Base-by-base conservation (phyloP, 2,888 invertebrate genomes). In the Apotomis betuletana region DNA sequence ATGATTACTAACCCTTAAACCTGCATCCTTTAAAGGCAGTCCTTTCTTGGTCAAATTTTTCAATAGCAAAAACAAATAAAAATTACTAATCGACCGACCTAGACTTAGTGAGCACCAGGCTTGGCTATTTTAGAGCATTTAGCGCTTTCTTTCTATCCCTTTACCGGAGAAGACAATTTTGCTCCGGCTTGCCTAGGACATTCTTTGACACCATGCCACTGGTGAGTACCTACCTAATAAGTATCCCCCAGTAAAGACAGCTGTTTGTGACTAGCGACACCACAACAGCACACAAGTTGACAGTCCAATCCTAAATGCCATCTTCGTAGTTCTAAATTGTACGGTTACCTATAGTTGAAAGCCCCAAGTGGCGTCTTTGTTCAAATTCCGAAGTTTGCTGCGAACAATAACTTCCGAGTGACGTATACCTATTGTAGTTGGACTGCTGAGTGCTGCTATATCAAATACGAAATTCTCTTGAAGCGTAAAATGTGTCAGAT, bases 321-420 rank as follows among this genome's bases (percentile, higher is more conserved):
- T 63, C 62, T 27, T 62, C 52, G 36, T 41, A 64, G 64, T 64
- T 54, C 54, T 41, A 52, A 64, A 54, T 54, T 51, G 54, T 54
- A 44, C 12, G 44, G 64, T 54, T 54, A n/a, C n/a, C n/a, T n/a
- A 13, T 15, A 63, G 63, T 55, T 57, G 55, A 64, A 64, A 64
- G 64, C 55, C 55, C 64, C 65, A 65, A 65, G 65, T 65, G 65
- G 65, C 55, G 64, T 65, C 65, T 65, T 65, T 65, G 65, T 65
- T 55, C 44, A 44, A 46, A 46, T 27, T 55, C 44, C 65, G 27
- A 65, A 65, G 65, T 65, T 65, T 54, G 12, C 63, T 13, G 44
- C 44, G 65, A 65, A 65, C 65, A 65, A 65, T 65, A 46, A 65
- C 55, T 57, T 57, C 55, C 12, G 15, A 54, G 27, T 57, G 65